Conservation (phyloP, 2,797 vertebrate species). For the Anas bahamensis region DNA sequence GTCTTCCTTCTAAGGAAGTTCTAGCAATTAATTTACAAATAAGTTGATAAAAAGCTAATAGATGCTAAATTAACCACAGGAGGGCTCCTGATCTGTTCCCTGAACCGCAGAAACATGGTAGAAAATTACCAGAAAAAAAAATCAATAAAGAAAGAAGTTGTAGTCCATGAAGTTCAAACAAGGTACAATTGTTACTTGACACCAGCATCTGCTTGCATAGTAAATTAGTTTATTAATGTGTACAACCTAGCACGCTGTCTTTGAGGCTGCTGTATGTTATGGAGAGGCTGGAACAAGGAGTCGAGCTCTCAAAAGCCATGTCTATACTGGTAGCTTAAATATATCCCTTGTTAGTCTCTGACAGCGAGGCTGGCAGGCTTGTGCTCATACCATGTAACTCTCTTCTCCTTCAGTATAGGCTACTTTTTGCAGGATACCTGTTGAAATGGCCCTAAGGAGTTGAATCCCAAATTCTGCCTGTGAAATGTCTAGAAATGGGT, state of each 20-base stretch:
- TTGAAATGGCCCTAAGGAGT: neutral
- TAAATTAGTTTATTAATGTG: neutral
- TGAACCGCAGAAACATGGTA: neutral
- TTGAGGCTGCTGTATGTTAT: neutral
- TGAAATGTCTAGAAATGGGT: neutral
- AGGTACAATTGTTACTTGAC: neutral
- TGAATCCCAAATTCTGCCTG: neutral
- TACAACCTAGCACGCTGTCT: neutral
- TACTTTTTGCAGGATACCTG: neutral
- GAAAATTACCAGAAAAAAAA: neutral
- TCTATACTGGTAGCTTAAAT: neutral
- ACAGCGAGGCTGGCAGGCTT: neutral
- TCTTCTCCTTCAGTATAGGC: neutral
- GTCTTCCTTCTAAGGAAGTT: neutral
- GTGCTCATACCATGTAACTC: too few relatives aligned
- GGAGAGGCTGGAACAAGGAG: neutral
- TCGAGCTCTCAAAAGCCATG: neutral
- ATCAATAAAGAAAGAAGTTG: neutral
- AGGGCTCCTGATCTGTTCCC: neutral
- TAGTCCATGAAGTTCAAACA: neutral
- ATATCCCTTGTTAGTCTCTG: neutral
- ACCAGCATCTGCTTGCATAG: neutral
- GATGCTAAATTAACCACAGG: neutral
- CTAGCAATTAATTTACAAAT: neutral
- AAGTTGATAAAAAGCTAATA: conserved; percentile 14